Evolutionary conservation across 2,113 vertebrate genomes (phyloP), one percentile per base, ranked within the genome.

Genomic region (Orycteropus afer): DNA sequence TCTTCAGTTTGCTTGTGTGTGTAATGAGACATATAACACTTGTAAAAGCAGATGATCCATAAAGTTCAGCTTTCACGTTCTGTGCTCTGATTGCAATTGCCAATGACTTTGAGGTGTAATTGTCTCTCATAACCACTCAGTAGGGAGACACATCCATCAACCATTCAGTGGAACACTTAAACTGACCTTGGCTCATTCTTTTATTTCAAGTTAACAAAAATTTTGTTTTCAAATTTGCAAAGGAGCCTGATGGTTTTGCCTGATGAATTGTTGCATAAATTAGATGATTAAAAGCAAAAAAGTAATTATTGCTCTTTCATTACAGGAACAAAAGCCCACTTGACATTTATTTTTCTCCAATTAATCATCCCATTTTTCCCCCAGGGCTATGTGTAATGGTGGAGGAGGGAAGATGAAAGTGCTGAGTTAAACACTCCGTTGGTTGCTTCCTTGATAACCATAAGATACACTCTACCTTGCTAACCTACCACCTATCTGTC

Each of bases 151-250:
- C 4, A 53, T 11, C 9, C 40, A 20, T 51, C 15, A 53, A 51
- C 37, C 5, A 5, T 57, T 53, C 29, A 0, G 40, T 63, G 82
- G 13, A 42, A n/a, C 23, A 12, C 23, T 86, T 55, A 51, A 37
- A 20, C 32, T 71, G n/a, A 49, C 29, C 42, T 85, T 11, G 13
- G 42, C 51, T 61, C 13, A 4, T 37, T 83, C 5, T 49, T 87
- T 89, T 92, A 65, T 93, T 89, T 45, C 55, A 89, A 37, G 47
- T 23, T 79, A 67, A 63, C 15, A n/a, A n/a, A 69, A 63, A 15
- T 57, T 80, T 49, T 65, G 61, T 84, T 85, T 67, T 53, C 34
- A 67, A 27, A 59, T 69, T 80, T 81, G 80, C 42, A 83, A 85
- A 92, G 32, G 40, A 29, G 11, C 42, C 53, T 45, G 32, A 53